Evolutionary conservation across 2,888 invertebrate species (phyloP), one percentile per base, ranked within the genome.

Genomic region (Drosophila borborema): DNA sequence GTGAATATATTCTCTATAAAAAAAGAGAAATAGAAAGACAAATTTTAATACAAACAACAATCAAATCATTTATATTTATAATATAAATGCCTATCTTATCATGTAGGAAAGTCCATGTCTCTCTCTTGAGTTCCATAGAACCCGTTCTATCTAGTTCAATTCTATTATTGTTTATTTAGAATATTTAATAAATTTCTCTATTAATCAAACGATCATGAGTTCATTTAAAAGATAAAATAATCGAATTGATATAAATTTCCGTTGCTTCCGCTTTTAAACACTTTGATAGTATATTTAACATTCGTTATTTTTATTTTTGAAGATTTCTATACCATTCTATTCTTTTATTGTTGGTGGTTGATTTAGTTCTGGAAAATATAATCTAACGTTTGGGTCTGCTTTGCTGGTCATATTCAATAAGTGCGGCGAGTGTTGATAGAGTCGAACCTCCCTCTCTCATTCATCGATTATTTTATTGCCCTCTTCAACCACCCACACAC

Each of bases 391-490:
- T 23, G 67, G 49, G 45, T 64, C 31, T 67, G 4, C 1, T 14
- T 60, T 28, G 31, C 49, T 40, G 45, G 45, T 41, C 55, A 41
- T 61, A 59, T 65, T 65, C 80, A 67, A 80, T 80, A 68, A 68
- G 69, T 56, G 63, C 16, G 56, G 45, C 41, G 75, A 55, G 72
- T 72, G 76, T 63, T 77, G 77, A 77, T 71, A 45, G 70, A 60
- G 9, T 49, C 48, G 63, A 79, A 70, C 77, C 64, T 66, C 64
- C 46, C 36, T 6, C 34, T 10, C 20, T 5, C 20, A 65, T 74
- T 74, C 63, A 87, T 83, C 72, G 85, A 83, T 83, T 87, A 78
- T 74, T 84, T 87, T 77, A 84, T 84, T 75, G 41, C 79, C 82
- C 64, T 68, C 67, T 68, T 45, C 49, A 78, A n/a, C 63, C 72